Percentiles rank a stretch among this genome's conserved stretches.
These are phyloP conservation scores for Zoanthus gigantus DNA, from an alignment of 92 coral and sea anemone genomes.

Conservation along the genomic window DNA sequence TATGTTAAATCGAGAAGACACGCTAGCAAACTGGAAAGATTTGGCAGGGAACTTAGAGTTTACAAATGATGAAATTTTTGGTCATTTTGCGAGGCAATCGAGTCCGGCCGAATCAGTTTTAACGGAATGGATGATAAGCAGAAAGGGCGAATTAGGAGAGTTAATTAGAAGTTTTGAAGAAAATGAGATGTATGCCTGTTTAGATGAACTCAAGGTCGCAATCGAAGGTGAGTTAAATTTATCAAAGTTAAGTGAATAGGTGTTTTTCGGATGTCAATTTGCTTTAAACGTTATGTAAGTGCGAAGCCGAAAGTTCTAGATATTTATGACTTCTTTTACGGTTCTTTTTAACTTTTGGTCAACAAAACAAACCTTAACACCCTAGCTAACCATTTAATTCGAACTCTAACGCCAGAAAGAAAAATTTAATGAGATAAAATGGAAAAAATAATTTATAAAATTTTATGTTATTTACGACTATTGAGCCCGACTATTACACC, in stretches of 20 bases:
- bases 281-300: too few relatives aligned
- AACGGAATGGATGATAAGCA: slow-evolving; percentile 14
- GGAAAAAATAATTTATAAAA: too few relatives aligned
- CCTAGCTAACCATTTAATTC: too few relatives aligned
- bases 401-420: too few relatives aligned
- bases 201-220: slow-evolving; percentile 29
- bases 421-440: too few relatives aligned
- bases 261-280: too few relatives aligned
- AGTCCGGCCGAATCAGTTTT: slow-evolving; percentile 26
- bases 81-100: neutral
- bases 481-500: too few relatives aligned
- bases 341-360: too few relatives aligned
- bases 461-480: too few relatives aligned
- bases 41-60: slow-evolving; percentile 30
- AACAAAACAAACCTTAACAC: too few relatives aligned
- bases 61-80: slow-evolving; percentile 36
- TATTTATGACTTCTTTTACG: too few relatives aligned
- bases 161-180: slow-evolving; percentile 19
- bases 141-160: slow-evolving; percentile 14
- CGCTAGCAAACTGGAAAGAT: slow-evolving; percentile 45
- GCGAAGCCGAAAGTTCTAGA: too few relatives aligned
- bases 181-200: slow-evolving; percentile 28
- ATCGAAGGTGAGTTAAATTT: slow-evolving; percentile 32
- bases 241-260: neutral
- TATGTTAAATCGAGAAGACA: slow-evolving; percentile 39